Base-by-base conservation (phyloP, 2,113 vertebrate genomes). In the Coturnix japonica region DNA sequence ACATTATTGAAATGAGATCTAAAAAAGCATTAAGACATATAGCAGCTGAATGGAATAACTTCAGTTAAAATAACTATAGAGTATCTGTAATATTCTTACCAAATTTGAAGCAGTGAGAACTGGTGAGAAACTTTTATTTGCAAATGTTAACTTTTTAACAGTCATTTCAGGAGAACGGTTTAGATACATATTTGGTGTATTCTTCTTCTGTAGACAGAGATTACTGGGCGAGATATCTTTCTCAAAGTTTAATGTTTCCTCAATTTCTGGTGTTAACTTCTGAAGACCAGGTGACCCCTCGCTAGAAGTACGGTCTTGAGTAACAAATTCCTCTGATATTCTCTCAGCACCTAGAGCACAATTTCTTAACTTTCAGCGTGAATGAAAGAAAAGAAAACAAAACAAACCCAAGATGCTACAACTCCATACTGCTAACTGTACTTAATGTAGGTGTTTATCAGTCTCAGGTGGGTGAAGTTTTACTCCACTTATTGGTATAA, bases 331-430 rank as follows among this genome's bases (percentile, higher is more conserved):
- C 74, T 96, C 97, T 60, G 94, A 92, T 49, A 28, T 28, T 76
- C 95, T 85, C 60, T 97, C 96, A 82, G 56, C 70, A 96, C 97
- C 98, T 98, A 79, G 14, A 89, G 80, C 78, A 89, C 20, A 92
- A 18, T 70, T 81, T 35, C 53, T 56, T 28, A 70, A 66, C 31
- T 33, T 37, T 85, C 63, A 89, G 70, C n/a, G 39, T 8, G 46
- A 49, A 21, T 53, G n/a, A 85, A 4, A 22, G 46, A 30, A 22
- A 66, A 11, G 2, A 11, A 2, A 39, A 61, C 53, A 28, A n/a
- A 13, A 6, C 9, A 46, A n/a, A 20, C 44, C 46, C 15, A 14
- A 17, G 7, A 61, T 75, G 20, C 21, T 56, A 74, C 35, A 84
- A 66, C 13, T 54, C 35, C 44, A 23, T 20, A 15, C 5, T 46